Percentiles rank a stretch among this genome's conserved stretches.
These are phyloP conservation scores for Microtus oregoni DNA, from an alignment of 2,113 vertebrate species.

Conservation along the genomic window DNA sequence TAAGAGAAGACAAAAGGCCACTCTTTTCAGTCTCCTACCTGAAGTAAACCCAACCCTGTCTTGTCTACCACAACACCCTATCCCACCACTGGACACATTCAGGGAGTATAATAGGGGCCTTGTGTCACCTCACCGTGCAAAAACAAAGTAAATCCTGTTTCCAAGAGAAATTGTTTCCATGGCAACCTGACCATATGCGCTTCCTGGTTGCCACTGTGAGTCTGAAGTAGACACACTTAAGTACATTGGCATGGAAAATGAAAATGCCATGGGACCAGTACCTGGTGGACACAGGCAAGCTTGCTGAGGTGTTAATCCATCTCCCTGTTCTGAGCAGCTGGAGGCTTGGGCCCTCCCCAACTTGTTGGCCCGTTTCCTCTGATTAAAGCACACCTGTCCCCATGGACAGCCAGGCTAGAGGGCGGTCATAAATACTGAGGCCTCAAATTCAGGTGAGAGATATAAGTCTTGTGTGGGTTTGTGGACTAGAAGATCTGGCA, in stretches of 20 bases:
- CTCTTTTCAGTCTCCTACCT: background rate
- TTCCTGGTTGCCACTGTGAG: background rate
- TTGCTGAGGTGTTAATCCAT: background rate
- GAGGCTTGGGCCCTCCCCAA: background rate
- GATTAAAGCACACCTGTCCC: background rate
- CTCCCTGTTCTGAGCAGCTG: background rate
- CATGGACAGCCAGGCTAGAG: background rate
- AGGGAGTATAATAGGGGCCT: background rate
- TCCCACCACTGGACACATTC: background rate
- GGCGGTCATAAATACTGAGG: background rate
- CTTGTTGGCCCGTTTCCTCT: background rate
- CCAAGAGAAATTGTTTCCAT: conserved; percentile 34
- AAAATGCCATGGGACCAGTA: fast-evolving
- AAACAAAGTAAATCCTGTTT: conserved; percentile 70
- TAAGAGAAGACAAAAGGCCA: background rate
- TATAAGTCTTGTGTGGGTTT: conserved; percentile 10
- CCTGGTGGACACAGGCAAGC: fast-evolving
- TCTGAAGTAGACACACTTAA: background rate
- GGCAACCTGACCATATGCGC: conserved; percentile 53
- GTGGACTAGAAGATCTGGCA: background rate
- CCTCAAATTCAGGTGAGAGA: conserved; percentile 61
- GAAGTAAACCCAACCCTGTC: background rate
- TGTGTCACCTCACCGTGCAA: conserved; percentile 15
- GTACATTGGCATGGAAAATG: background rate
- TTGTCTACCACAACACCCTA: background rate